Conservation (phyloP, 2,797 vertebrate genomes). For the Bradypodion pumilum region DNA sequence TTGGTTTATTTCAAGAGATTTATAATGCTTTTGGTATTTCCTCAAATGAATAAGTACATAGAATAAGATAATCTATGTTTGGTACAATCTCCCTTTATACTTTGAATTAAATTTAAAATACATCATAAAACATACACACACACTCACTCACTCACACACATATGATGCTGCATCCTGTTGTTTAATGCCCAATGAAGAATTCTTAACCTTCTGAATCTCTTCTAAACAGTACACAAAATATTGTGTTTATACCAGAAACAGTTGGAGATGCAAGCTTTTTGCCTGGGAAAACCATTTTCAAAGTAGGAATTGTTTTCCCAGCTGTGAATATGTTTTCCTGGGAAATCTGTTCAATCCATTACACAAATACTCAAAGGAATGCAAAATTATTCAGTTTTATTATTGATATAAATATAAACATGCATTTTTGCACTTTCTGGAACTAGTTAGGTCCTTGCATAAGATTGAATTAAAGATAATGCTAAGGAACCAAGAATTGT, state of each 20-base stretch:
- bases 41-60: neutral
- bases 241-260: slow-evolving; percentile 73
- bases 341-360: slow-evolving; percentile 76
- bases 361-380: slow-evolving; percentile 76
- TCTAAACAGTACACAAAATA: slow-evolving; percentile 59
- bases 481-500: neutral
- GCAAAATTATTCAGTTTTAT: slow-evolving; percentile 66
- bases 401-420: slow-evolving; percentile 63
- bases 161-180: slow-evolving; percentile 11
- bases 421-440: slow-evolving; percentile 27
- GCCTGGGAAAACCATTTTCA: slow-evolving; percentile 84
- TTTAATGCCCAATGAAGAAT: slow-evolving; percentile 45
- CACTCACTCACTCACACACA: neutral
- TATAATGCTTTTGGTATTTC: neutral
- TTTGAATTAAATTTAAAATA: slow-evolving; percentile 21
- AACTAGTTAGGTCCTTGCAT: neutral
- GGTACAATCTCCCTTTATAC: neutral
- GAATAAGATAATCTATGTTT: neutral
- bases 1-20: neutral
- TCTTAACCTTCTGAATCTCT: slow-evolving; percentile 45
- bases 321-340: slow-evolving; percentile 79
- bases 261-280: slow-evolving; percentile 72
- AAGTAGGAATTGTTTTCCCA: slow-evolving; percentile 83
- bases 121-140: neutral
- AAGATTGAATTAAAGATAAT: slow-evolving; percentile 13